Conservation (phyloP, 2,888 invertebrate species). For the Erebia epiphron region DNA sequence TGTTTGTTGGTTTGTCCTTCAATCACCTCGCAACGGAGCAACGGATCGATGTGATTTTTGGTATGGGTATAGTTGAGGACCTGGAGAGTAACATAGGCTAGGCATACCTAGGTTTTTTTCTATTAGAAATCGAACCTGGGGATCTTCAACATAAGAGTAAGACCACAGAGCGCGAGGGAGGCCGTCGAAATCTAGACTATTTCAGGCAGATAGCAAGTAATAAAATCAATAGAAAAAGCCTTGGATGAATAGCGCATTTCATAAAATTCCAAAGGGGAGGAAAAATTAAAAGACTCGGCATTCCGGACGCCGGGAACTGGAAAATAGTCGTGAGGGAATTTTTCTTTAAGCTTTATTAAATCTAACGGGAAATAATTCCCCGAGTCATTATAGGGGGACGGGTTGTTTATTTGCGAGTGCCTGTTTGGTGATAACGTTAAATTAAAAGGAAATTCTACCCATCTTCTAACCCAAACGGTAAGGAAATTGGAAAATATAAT, state of each 20-base stretch:
- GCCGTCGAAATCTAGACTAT: not conserved
- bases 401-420: slow-evolving; percentile 20
- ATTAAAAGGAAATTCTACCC: slow-evolving; percentile 6
- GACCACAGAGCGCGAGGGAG: not conserved
- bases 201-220: not conserved
- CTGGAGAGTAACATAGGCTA: no score
- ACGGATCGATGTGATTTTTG: no score
- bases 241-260: slow-evolving; percentile 34
- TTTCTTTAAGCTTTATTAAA: slow-evolving; percentile 39
- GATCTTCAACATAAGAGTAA: no score
- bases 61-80: no score
- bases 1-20: no score
- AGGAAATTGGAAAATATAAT: not conserved
- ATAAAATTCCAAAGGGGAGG: slow-evolving; percentile 37
- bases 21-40: no score
- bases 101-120: no score
- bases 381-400: slow-evolving; percentile 30
- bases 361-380: slow-evolving; percentile 37
- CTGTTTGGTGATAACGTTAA: slow-evolving; percentile 15
- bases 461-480: not conserved
- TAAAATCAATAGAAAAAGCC: slow-evolving; percentile 35
- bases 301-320: slow-evolving; percentile 34
- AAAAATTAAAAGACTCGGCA: slow-evolving; percentile 39
- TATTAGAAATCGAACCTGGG: no score
- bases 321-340: slow-evolving; percentile 39